Base-by-base conservation (phyloP, 2,797 vertebrate genomes). In the Apodemus agrarius region DNA sequence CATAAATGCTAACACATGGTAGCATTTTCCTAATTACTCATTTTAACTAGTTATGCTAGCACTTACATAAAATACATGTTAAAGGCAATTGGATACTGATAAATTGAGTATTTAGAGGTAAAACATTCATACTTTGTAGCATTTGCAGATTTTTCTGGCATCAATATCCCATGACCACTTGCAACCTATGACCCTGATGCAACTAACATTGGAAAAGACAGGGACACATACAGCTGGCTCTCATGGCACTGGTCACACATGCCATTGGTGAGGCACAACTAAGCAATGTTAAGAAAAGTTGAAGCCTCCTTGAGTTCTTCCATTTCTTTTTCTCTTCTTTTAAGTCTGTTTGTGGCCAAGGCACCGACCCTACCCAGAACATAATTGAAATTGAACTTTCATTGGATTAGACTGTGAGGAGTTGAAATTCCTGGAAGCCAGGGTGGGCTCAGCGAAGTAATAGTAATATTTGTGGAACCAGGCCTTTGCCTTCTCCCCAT, bases 371-470 rank as follows among this genome's bases (percentile, higher is more conserved):
- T 24, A 75, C 52, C 76, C 34, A 57, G 16, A 29, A 78, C 9
- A 22, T 67, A 82, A 72, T 96, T 92, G n/a, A 95, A 91, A 52
- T 24, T 40, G 29, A 95, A 46, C 34, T 93, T 93, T 24, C 6
- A 7, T 37, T 59, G 40, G 11, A 34, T 37, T 59, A 9, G 61
- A 95, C 34, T 82, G 10, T 29, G 88, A 91, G 89, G 54, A 82
- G 54, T 6, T 89, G 3, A 90, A 79, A 83, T 65, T 85, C 19
- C 57, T 86, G 17, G 85, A 93, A 79, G 31, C 43, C 59, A 19
- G 9, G 54, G 54, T 37, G 57, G 34, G 11, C 29, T 91, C 79
- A 37, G 46, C 10, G 9, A 89, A 63, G 52, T 82, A 43, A 89
- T 46, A 72, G 37, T 43, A 74, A 79, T 61, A 61, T n/a, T 26